Percentiles rank a stretch among this genome's conserved stretches.
These are phyloP conservation scores for Trachelus tabidus DNA, from an alignment of 2,888 invertebrate species.

Conservation along the genomic window DNA sequence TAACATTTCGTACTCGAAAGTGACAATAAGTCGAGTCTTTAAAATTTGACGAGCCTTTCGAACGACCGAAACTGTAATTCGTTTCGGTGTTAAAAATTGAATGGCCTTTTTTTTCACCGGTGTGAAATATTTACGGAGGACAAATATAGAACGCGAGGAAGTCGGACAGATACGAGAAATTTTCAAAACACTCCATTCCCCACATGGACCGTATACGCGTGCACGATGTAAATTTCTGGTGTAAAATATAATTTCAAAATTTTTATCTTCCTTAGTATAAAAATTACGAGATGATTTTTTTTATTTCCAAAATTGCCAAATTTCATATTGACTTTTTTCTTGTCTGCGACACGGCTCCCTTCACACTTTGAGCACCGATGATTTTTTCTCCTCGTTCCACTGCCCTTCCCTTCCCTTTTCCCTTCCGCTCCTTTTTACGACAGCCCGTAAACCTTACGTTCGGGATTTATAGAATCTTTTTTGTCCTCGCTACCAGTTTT, in stretches of 20 bases:
- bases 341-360: background rate
- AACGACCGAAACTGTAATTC: background rate
- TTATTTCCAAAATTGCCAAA: background rate
- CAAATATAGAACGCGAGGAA: background rate
- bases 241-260: background rate
- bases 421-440: conserved; percentile 4
- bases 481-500: background rate
- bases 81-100: background rate
- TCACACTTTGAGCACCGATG: background rate
- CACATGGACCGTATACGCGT: background rate
- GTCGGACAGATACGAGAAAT: background rate
- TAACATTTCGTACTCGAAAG: background rate
- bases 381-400: conserved; percentile 14
- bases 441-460: background rate
- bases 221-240: background rate
- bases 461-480: conserved; percentile 1
- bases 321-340: background rate
- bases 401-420: conserved; percentile 15
- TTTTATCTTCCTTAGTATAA: background rate
- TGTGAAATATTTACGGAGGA: background rate
- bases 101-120: background rate
- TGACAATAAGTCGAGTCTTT: background rate
- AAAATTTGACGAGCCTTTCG: background rate
- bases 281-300: background rate
- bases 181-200: background rate